Base-by-base conservation (phyloP, 2,888 invertebrate species). In the Spilosoma lubricipeda region DNA sequence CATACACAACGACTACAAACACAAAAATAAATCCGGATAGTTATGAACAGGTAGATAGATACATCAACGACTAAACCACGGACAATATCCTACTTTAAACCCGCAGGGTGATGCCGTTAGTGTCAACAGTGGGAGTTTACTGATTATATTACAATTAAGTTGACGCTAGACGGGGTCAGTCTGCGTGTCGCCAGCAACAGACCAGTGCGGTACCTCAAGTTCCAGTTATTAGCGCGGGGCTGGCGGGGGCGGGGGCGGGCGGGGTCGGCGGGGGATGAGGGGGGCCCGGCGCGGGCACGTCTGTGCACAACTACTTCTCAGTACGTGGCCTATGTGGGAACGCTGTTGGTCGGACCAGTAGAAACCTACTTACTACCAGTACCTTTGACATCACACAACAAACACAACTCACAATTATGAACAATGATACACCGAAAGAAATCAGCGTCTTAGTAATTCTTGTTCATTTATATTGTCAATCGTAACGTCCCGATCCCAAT, bases 301-400 rank as follows among this genome's bases (percentile, higher is more conserved):
- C 56, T 65, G 65, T 45, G 48, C 67, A 45, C 18, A 63, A 39
- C 70, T 48, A 66, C 33, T 67, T 67, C 13, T 76, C 77, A 3
- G 77, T 77, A 52, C 77, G 67, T 70, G 15, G 69, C 36, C 52
- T 63, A 71, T 69, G 68, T 42, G 15, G 18, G 52, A 9, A 18
- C 13, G 39, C 67, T 67, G 48, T 48, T 48, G 48, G 67, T 63
- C 67, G 48, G 67, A 48, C 30, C 69, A n/a, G 36, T 56, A 69
- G 4, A n/a, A 56, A 59, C 69, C 69, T 56, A 70, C 56, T 70
- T 56, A 70, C 69, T 70, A 15, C 56, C 18, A 27, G 56, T 56
- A 56, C 52, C 56, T 36, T n/a, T n/a, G 36, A 36, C n/a, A 33
- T 64, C 30, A 36, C n/a, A 33, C 30, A 11, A 67, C 3, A 59